phyloP scores from a whole-genome alignment of 1,140 invertebrate species.

The Dendroctonus valens region DNA sequence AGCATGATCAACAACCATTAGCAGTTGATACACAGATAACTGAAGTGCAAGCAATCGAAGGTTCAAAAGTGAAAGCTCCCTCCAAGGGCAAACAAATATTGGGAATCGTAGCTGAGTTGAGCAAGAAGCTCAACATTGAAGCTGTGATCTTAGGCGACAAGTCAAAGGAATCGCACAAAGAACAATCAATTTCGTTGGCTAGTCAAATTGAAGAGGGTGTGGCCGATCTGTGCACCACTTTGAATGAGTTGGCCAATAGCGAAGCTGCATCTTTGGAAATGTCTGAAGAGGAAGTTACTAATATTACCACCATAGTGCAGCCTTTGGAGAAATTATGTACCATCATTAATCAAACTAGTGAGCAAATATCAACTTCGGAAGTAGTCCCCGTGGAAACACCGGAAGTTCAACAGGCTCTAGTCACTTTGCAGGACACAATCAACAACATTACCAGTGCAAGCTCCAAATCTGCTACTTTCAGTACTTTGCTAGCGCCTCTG shows the following conservation, averaged over 20 bases:
- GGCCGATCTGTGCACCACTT: constrained; percentile 4
- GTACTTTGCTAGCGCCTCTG: background rate
- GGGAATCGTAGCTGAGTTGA: constrained; percentile 26
- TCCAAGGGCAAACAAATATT: constrained; percentile 23
- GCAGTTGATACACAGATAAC: background rate
- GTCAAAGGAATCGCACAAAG: constrained; percentile 3
- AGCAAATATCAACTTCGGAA: constrained; percentile 14
- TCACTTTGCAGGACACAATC: constrained; percentile 19
- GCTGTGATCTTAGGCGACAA: constrained; percentile 19
- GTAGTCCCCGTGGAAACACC: constrained; percentile 9
- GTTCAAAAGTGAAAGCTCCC: background rate
- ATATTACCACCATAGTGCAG: constrained; percentile 15
- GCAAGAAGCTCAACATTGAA: constrained; percentile 29
- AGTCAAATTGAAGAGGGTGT: constrained; percentile 8
- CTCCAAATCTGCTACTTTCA: no score
- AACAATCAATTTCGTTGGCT: constrained; percentile 9
- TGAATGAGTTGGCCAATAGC: constrained; percentile 5
- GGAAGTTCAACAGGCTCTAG: constrained; percentile 22
- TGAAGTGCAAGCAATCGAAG: background rate
- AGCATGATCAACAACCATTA: background rate
- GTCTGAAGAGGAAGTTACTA: constrained; percentile 11
- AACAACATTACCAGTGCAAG: constrained; percentile 12
- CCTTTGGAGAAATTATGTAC: constrained; percentile 21
- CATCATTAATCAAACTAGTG: constrained; percentile 17
- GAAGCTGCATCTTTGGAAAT: constrained; percentile 2